Conservation (phyloP, 1,140 invertebrate genomes). For the Pogonomyrmex barbatus region DNA sequence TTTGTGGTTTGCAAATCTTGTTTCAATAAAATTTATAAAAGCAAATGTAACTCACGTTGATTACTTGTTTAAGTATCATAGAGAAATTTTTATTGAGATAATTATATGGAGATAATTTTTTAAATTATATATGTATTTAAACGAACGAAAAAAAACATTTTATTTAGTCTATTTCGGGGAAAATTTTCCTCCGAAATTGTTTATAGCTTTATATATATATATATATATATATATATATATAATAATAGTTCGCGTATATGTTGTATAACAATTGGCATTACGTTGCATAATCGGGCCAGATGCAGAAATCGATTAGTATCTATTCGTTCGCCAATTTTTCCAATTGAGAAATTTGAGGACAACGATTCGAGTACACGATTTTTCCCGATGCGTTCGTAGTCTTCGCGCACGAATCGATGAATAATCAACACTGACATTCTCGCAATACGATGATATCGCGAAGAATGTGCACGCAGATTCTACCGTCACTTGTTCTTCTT, state of each 20-base stretch:
- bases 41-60: slow-evolving; percentile 37
- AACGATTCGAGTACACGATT: slow-evolving; percentile 12
- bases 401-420: slow-evolving; percentile 54
- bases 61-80: slow-evolving; percentile 14
- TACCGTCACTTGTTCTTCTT: background rate
- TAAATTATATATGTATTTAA: background rate
- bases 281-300: background rate
- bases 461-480: slow-evolving; percentile 59
- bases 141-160: background rate
- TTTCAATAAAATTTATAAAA: slow-evolving; percentile 63
- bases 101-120: background rate
- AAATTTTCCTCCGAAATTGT: no score
- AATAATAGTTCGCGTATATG: background rate
- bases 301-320: background rate
- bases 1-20: slow-evolving; percentile 41
- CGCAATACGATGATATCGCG: slow-evolving; percentile 39
- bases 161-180: background rate
- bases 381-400: background rate
- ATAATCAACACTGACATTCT: slow-evolving; percentile 68
- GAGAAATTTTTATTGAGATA: no score
- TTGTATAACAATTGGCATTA: background rate
- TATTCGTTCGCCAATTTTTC: slow-evolving; percentile 21
- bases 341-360: slow-evolving; percentile 26
- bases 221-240: no score
- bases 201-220: no score